These are phyloP conservation scores for Gonatopus flavifemur DNA, from an alignment of 1,140 invertebrate species.

Conservation along the genomic window DNA sequence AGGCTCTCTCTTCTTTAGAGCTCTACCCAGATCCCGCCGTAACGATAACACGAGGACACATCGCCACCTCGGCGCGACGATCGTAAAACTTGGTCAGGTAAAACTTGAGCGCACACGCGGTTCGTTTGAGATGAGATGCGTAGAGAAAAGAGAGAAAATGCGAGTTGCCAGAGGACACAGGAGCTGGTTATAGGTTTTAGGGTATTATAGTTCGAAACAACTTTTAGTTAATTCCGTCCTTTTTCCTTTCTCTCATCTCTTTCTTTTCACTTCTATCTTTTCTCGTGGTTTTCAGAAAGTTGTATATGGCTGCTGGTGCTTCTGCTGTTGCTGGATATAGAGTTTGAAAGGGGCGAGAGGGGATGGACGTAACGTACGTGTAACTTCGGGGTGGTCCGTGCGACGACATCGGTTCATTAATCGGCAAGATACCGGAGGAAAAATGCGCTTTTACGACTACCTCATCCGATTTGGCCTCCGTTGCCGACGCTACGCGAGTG, in stretches of 20 bases:
- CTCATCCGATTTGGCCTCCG: too few species aligned
- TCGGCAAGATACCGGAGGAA: conserved; percentile 49
- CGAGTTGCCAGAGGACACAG: conserved; percentile 25
- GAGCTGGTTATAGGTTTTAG: conserved; percentile 50
- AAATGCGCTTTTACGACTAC: conserved; percentile 46
- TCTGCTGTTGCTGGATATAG: neutral
- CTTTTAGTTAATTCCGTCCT: too few species aligned
- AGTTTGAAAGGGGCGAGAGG: too few species aligned
- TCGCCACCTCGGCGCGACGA: conserved; percentile 58
- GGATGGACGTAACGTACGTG: conserved; percentile 40
- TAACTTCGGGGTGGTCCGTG: conserved; percentile 50
- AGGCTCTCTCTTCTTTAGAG: conserved; percentile 33
- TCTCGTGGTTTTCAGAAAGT: too few species aligned
- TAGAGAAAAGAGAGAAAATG: conserved; percentile 1
- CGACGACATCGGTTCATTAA: conserved; percentile 56
- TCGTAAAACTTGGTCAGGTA: conserved; percentile 59
- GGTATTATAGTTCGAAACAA: conserved; percentile 42
- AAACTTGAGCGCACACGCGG: too few species aligned
- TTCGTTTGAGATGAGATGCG: conserved; percentile 46
- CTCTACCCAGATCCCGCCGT: conserved; percentile 47
- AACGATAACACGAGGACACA: conserved; percentile 56
- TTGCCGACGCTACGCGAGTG: too few species aligned
- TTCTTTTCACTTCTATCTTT: too few species aligned
- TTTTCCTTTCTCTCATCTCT: conserved; percentile 3
- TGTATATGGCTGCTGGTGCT: too few species aligned